Evolutionary conservation across 1,140 invertebrate species (phyloP), one percentile per base, ranked within the genome.

Genomic region (Hylyphantes graminicola): DNA sequence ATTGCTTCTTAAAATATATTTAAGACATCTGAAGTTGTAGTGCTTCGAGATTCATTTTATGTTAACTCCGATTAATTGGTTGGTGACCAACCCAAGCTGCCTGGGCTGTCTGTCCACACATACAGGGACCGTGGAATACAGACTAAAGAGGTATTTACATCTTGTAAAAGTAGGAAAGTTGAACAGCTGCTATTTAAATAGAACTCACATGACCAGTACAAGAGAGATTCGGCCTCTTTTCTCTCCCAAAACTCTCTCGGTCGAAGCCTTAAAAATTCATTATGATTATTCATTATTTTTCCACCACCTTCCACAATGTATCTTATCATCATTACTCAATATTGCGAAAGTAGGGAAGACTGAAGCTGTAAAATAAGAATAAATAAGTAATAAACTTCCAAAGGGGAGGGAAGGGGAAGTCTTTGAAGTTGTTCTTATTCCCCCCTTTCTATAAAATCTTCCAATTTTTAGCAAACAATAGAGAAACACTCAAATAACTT

Each of bases 261-360:
- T 59, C n/a, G 63, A 65, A 54, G 50, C 48, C 61, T 50, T n/a
- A 73, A 76, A 76, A 77, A 77, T 77, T 77, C 75, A 77, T 77
- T 77, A 77, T 78, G 35, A 68, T 78, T 78, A 78, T 78, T 78
- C 76, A 78, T 78, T 78, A 78, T 67, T 78, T 78, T 78, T 53
- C 50, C 61, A 76, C 59, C 61, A 51, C 53, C 59, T 74, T 70
- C n/a, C 68, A 17, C 50, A 13, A 59, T 9, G n/a, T 59, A 59
- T 59, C 10, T 50, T 53, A n/a, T 70, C 50, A 53, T 70, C 68
- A 70, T 70, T 70, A 59, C 72, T 59, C 72, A 74, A 76, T 76
- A 76, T 63, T 63, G 21, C 59, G 57, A 61, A 76, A 53, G 67
- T 11, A 21, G 19, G 19, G 64, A 70, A 17, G 74, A 53, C 55